A percentile compares a stretch with the other conserved stretches of the same genome.
phyloP scores from a whole-genome alignment of 1,140 invertebrate species.

The Hermetia illucens region DNA sequence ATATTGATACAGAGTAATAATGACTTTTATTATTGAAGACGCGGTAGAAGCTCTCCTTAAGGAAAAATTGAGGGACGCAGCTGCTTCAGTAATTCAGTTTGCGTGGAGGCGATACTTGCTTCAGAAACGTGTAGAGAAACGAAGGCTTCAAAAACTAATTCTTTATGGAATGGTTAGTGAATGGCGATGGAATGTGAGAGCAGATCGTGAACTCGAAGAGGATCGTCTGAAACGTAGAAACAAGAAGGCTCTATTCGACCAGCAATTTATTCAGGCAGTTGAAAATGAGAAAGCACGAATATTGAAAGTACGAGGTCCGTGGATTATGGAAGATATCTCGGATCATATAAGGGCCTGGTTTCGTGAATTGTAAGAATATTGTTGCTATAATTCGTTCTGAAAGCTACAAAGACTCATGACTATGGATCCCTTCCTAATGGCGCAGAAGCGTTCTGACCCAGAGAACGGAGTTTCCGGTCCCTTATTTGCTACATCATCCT shows the following conservation, averaged over 20 bases:
- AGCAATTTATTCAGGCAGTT: constrained; percentile 35
- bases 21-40: no score
- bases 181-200: constrained; percentile 25
- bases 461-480: no score
- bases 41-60: no score
- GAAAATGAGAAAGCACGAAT: constrained; percentile 39
- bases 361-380: constrained; percentile 35
- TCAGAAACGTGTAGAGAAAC: constrained; percentile 20
- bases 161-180: constrained; percentile 29
- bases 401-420: no score
- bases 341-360: constrained; percentile 55
- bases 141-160: constrained; percentile 25
- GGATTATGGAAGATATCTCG: constrained; percentile 51
- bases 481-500: no score
- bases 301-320: constrained; percentile 36
- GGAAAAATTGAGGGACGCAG: no score
- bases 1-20: no score
- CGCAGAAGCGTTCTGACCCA: no score
- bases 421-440: no score
- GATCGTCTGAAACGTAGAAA: constrained; percentile 35
- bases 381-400: no score
- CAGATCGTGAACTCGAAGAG: constrained; percentile 33
- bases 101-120: constrained; percentile 31
- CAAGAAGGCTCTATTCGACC: constrained; percentile 33
- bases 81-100: constrained; percentile 33